These are phyloP conservation scores for Bombus soroeensis DNA, from an alignment of 1,140 invertebrate genomes.

Conservation along the genomic window DNA sequence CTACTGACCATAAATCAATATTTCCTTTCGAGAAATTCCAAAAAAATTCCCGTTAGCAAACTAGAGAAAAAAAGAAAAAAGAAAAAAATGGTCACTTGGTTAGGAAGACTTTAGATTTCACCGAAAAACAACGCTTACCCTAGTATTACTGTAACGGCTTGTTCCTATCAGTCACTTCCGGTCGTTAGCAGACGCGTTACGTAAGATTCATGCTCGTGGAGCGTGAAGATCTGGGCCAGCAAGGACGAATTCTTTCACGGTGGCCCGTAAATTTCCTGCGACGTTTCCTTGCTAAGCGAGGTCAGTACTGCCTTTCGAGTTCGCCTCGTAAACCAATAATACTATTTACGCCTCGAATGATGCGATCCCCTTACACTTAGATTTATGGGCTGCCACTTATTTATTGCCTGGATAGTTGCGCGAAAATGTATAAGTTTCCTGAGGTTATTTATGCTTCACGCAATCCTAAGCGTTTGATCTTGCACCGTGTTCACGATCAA, in stretches of 20 bases:
- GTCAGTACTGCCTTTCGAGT: slow-evolving; percentile 27
- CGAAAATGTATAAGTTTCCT: slow-evolving; percentile 66
- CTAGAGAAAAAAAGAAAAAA: neutral
- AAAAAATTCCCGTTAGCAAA: neutral
- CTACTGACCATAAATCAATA: neutral
- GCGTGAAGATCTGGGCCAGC: slow-evolving; percentile 21
- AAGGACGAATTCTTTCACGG: slow-evolving; percentile 50
- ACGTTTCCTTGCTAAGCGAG: slow-evolving; percentile 36
- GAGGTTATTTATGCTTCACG: too few species aligned
- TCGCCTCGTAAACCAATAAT: slow-evolving; percentile 78
- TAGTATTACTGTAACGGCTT: neutral
- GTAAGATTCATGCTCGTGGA: slow-evolving; percentile 7
- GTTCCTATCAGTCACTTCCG: slow-evolving; percentile 26
- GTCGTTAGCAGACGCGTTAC: slow-evolving; percentile 10
- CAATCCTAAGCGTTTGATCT: neutral
- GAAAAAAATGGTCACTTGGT: neutral
- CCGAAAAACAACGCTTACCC: neutral
- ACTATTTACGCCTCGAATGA: slow-evolving; percentile 79
- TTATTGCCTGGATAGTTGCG: slow-evolving; percentile 61
- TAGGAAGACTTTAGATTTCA: neutral
- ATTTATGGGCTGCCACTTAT: slow-evolving; percentile 73
- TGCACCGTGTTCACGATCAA: too few species aligned
- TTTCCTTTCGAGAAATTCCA: neutral
- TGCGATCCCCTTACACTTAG: slow-evolving; percentile 71
- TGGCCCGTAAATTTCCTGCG: slow-evolving; percentile 36